These are phyloP conservation scores for Adelges cooleyi DNA, from an alignment of 1,140 invertebrate species.

Conservation along the genomic window DNA sequence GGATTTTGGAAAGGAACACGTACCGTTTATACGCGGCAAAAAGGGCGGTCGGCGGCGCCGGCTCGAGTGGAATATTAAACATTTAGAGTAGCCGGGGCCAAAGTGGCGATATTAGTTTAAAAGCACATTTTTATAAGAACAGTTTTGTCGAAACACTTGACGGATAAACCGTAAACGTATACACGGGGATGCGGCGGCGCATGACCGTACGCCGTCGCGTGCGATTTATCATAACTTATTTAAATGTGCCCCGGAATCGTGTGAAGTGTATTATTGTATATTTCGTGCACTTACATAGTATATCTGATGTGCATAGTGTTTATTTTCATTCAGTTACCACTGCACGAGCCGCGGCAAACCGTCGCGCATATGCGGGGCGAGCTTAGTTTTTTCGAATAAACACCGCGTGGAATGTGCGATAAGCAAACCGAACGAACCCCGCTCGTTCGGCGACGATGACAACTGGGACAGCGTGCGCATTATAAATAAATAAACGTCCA, in stretches of 20 bases:
- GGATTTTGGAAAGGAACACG: neutral
- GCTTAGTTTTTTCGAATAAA: conserved; percentile 16
- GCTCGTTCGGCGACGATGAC: no score
- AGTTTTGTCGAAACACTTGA: neutral
- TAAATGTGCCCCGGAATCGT: neutral
- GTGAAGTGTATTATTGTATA: neutral
- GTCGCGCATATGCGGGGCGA: neutral
- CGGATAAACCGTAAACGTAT: neutral
- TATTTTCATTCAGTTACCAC: neutral
- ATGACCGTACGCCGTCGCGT: neutral
- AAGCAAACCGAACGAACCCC: neutral
- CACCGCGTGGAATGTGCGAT: conserved; percentile 10
- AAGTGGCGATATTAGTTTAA: neutral
- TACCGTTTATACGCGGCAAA: no score
- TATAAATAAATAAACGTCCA: no score
- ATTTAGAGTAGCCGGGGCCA: neutral
- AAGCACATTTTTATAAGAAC: neutral
- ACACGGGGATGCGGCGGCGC: neutral
- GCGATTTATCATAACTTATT: conserved; percentile 14
- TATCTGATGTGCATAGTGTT: neutral
- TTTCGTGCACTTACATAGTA: neutral
- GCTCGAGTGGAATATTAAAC: neutral
- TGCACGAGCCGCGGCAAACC: neutral
- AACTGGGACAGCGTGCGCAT: no score
- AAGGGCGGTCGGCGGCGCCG: neutral